phyloP scores from a whole-genome alignment of 2,797 vertebrate species.

The Manis javanica region DNA sequence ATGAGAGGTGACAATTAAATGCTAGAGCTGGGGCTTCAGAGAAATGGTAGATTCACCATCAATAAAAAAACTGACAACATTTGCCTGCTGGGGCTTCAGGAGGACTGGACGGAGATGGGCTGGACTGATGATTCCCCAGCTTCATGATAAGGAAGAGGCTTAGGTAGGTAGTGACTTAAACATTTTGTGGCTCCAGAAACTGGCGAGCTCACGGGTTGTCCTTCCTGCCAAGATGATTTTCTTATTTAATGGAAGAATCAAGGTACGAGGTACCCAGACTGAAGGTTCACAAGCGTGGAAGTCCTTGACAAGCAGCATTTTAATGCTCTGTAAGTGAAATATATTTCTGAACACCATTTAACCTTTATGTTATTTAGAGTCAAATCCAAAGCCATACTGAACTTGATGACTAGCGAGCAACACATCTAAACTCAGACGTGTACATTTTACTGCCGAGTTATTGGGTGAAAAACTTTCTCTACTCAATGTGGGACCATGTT shows the following conservation, averaged over 20 bases:
- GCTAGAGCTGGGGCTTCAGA: neutral
- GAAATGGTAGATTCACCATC: neutral
- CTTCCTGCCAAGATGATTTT: neutral
- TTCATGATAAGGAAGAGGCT: neutral
- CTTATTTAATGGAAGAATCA: slow-evolving; percentile 1
- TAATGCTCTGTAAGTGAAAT: neutral
- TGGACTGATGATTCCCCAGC: neutral
- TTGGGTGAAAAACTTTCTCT: neutral
- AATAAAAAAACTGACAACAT: slow-evolving; percentile 13
- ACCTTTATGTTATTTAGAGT: neutral
- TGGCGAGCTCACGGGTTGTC: neutral
- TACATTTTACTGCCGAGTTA: neutral
- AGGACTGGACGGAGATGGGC: neutral
- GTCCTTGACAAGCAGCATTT: neutral
- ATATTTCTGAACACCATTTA: neutral
- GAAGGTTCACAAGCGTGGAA: neutral
- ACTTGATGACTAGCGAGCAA: neutral
- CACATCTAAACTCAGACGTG: neutral
- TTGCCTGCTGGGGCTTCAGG: neutral
- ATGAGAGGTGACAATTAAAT: slow-evolving; percentile 14
- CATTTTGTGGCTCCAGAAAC: neutral
- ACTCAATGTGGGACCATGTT: neutral
- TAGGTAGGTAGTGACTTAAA: neutral
- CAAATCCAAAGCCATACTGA: neutral
- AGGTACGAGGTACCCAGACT: neutral